A percentile compares a stretch with the other conserved stretches of the same genome.
These are phyloP conservation scores for Taenaris catops DNA, from an alignment of 2,888 invertebrate genomes.

Conservation along the genomic window DNA sequence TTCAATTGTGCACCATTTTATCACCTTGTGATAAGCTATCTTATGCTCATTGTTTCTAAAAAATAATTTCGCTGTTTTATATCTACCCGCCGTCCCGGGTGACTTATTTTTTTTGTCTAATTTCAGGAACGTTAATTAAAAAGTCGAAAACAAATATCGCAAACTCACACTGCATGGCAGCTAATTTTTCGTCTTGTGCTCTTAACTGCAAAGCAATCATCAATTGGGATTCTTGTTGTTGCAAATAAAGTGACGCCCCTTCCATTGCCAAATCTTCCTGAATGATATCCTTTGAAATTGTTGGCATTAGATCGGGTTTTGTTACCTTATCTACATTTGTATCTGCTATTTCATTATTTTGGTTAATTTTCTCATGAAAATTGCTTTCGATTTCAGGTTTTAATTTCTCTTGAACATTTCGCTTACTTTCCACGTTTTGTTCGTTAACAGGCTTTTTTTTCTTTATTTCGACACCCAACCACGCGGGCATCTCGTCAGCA, in stretches of 20 bases:
- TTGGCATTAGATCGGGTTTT: slow-evolving; percentile 21
- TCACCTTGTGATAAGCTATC: too few relatives aligned
- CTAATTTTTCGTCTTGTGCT: slow-evolving; percentile 81
- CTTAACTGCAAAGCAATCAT: slow-evolving; percentile 81
- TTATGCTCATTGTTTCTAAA: too few relatives aligned
- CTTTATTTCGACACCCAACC: slow-evolving; percentile 51
- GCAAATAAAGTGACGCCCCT: slow-evolving; percentile 76
- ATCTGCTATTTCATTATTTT: slow-evolving; percentile 24
- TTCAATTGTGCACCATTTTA: too few relatives aligned
- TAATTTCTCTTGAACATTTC: slow-evolving; percentile 12
- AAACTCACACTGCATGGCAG: slow-evolving; percentile 72
- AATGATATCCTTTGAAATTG: slow-evolving; percentile 32
- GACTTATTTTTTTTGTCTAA: too few relatives aligned
- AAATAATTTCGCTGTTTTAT: too few relatives aligned
- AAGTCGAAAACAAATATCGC: too few relatives aligned
- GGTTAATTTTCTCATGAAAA: slow-evolving; percentile 21
- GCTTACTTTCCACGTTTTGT: slow-evolving; percentile 21
- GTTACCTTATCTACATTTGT: slow-evolving; percentile 18
- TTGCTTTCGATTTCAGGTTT: slow-evolving; percentile 16
- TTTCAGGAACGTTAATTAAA: too few relatives aligned
- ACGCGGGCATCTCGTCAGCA: slow-evolving; percentile 54
- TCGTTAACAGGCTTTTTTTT: slow-evolving; percentile 42
- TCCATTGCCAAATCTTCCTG: slow-evolving; percentile 71
- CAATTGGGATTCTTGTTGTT: slow-evolving; percentile 82
- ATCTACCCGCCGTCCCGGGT: too few relatives aligned